A percentile compares a stretch with the other conserved stretches of the same genome.
Conservation (phyloP, 2,113 vertebrate species). For the Stomatorhinus ivindoensis region DNA sequence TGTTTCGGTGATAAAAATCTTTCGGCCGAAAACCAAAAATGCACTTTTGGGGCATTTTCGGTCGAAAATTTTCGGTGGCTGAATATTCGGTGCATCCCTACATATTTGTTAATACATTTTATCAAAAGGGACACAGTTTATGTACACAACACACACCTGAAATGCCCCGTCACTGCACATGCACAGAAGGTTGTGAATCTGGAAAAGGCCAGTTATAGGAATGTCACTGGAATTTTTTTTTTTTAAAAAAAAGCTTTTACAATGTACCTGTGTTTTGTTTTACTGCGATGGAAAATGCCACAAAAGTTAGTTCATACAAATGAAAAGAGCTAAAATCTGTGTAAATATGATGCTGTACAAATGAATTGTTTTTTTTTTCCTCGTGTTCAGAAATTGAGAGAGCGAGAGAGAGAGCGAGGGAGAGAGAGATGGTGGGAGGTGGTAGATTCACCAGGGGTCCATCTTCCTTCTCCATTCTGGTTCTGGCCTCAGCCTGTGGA, state of each 20-base stretch:
- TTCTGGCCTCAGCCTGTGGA: background rate
- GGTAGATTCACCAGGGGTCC: background rate
- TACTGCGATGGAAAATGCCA: background rate
- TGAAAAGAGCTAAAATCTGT: background rate
- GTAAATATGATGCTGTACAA: background rate
- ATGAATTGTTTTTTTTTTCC: background rate
- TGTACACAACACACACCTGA: background rate
- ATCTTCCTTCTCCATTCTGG: background rate
- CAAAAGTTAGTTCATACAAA: background rate
- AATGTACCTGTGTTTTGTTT: background rate
- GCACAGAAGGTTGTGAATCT: background rate
- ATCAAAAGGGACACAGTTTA: background rate
- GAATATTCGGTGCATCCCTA: too few species aligned
- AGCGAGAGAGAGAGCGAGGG: background rate
- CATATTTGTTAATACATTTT: background rate
- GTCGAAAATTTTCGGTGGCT: too few species aligned
- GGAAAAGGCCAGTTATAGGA: background rate
- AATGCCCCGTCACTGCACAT: background rate
- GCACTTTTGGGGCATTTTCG: too few species aligned
- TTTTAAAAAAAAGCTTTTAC: background rate
- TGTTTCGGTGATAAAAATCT: too few species aligned
- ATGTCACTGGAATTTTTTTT: background rate
- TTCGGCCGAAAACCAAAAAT: too few species aligned
- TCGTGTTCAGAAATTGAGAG: background rate
- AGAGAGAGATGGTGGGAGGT: background rate